These are phyloP conservation scores for Dromiciops gliroides DNA, from an alignment of 2,113 vertebrate genomes.

Conservation along the genomic window DNA sequence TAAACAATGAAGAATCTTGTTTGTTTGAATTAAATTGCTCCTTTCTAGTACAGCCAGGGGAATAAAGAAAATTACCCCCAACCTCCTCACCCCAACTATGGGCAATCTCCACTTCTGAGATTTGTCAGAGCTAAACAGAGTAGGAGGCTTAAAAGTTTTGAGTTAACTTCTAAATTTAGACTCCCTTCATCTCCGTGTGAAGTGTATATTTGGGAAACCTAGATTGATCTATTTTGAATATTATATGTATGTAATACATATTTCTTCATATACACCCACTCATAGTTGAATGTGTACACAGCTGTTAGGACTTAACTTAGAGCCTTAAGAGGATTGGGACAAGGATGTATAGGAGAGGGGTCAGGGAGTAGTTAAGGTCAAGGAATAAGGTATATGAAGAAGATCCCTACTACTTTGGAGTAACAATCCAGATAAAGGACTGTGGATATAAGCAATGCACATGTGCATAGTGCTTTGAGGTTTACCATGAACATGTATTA, in stretches of 20 bases:
- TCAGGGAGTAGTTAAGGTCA: background rate
- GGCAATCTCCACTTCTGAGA: background rate
- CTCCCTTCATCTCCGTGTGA: background rate
- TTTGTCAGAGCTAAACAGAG: constrained; percentile 32
- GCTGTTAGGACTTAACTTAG: background rate
- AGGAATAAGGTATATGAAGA: background rate
- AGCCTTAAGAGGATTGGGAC: background rate
- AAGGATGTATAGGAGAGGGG: background rate
- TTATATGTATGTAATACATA: background rate
- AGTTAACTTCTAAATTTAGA: constrained; percentile 12
- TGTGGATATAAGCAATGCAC: background rate
- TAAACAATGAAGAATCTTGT: constrained; percentile 41
- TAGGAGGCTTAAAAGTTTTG: background rate
- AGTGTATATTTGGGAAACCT: background rate
- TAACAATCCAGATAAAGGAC: background rate
- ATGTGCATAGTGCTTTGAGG: background rate
- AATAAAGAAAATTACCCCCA: background rate
- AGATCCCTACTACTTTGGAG: background rate
- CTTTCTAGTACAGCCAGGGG: background rate
- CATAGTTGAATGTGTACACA: background rate
- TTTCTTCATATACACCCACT: background rate
- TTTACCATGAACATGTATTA: background rate
- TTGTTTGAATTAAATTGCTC: background rate
- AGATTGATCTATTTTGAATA: background rate
- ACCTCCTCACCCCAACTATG: background rate